Base-by-base conservation (phyloP, 2,113 vertebrate genomes). In the Nycticryphes semicollaris region DNA sequence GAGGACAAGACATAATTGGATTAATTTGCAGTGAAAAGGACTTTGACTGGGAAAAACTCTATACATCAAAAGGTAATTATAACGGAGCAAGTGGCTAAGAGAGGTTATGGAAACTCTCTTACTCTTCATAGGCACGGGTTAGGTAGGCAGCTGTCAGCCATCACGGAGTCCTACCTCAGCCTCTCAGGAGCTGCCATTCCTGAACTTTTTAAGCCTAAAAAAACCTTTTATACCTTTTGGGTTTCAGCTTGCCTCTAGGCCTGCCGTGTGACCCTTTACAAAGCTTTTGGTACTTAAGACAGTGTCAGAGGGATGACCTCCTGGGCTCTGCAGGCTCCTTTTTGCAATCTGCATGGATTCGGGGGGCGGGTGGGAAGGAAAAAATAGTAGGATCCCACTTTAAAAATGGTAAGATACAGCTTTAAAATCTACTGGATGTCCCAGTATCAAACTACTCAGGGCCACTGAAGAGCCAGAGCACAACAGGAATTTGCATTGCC, bases 21-120 rank as follows among this genome's bases (percentile, higher is more conserved):
- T 92, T 97, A 82, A 93, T 93, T 93, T 94, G 79, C 75, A 78
- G 70, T 85, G 85, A 73, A 93, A 87, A 82, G 57, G 39, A 60
- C 54, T 69, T 66, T 82, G 70, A 69, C n/a, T 64, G 70, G 62
- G 75, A 82, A 88, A 93, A 89, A 78, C 56, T 70, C 51, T 43
- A 33, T 47, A 81, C 41, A 75, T 94, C 66, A 96, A 90, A 95
- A 94, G 70, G 70, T 64, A 94, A 87, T 83, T 82, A 84, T 14
- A 82, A 67, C 9, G 35, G 66, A 89, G 20, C 19, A 79, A 88
- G 53, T 2, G 2, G 56, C 62, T 68, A 60, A 37, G 28, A 33
- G 69, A 64, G 57, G 82, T 89, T 91, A 56, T 68, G 74, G 74
- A 91, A 95, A 84, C 45, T 27, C 25, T 57, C 33, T 77, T 68